Conservation (phyloP, 1,140 invertebrate genomes). For the Bombus sylvicola region DNA sequence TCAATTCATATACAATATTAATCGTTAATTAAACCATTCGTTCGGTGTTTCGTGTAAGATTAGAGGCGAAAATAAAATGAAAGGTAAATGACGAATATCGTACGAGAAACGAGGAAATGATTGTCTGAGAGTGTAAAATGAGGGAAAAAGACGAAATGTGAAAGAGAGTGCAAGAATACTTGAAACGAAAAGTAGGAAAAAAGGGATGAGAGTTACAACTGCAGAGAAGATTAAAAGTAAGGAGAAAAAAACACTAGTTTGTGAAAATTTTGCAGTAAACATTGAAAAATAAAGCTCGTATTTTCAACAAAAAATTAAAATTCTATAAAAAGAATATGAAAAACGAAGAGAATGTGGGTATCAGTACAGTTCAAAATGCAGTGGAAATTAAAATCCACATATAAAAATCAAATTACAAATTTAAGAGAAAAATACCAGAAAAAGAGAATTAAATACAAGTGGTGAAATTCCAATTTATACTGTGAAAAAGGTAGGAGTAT, state of each 20-base stretch:
- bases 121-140: constrained; percentile 1
- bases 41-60: not conserved
- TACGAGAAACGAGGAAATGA: not conserved
- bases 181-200: not conserved
- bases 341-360: too few relatives aligned
- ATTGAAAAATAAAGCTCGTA: not conserved
- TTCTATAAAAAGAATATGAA: too few relatives aligned
- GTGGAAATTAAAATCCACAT: too few relatives aligned
- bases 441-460: too few relatives aligned
- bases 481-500: too few relatives aligned
- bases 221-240: constrained; percentile 3
- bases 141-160: not conserved
- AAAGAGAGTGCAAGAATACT: not conserved
- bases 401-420: too few relatives aligned
- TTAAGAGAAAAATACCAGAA: too few relatives aligned
- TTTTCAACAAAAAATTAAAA: too few relatives aligned
- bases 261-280: not conserved
- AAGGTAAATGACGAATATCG: not conserved
- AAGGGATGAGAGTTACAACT: not conserved
- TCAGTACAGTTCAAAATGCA: too few relatives aligned
- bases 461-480: too few relatives aligned
- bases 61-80: not conserved
- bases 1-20: not conserved
- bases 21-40: not conserved
- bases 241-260: not conserved